Conservation (phyloP, 30 jellyfish, hydroid and myxozoan species). For the Aurelia aurita complex sp. Pacific region DNA sequence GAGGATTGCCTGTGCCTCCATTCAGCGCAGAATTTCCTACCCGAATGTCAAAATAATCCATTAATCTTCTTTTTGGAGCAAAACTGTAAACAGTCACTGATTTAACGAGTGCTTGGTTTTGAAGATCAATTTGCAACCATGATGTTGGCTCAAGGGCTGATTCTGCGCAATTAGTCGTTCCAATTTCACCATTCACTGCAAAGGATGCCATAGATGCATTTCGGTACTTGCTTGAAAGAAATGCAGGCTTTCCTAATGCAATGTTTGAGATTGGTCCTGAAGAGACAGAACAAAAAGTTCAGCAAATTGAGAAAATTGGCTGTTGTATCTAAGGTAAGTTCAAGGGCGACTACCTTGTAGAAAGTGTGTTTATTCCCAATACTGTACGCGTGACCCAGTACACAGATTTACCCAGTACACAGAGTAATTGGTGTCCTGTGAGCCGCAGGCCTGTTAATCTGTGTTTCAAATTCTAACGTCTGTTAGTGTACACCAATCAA, state of each 20-base stretch:
- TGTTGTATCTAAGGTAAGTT: too few relatives aligned
- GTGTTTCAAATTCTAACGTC: too few relatives aligned
- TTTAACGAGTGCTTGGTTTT: not conserved
- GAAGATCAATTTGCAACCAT: constrained; percentile 2
- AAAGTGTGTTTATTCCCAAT: too few relatives aligned
- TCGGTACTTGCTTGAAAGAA: not conserved
- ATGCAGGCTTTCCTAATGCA: not conserved
- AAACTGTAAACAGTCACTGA: not conserved
- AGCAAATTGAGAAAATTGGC: too few relatives aligned
- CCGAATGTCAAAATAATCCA: not conserved
- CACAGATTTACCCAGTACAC: too few relatives aligned
- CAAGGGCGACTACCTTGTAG: too few relatives aligned
- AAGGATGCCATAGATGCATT: not conserved
- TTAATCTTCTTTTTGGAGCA: not conserved
- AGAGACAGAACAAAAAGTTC: too few relatives aligned
- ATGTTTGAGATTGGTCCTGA: not conserved
- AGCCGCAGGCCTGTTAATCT: too few relatives aligned
- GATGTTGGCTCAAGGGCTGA: not conserved
- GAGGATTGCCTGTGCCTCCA: not conserved
- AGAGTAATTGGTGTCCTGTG: too few relatives aligned
- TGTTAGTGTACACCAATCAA: too few relatives aligned
- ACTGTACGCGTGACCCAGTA: too few relatives aligned
- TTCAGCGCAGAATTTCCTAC: not conserved
- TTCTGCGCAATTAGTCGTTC: not conserved
- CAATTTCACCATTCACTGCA: not conserved